Evolutionary conservation across 2,797 vertebrate species (phyloP).

Genomic region (Fundulus diaphanus): DNA sequence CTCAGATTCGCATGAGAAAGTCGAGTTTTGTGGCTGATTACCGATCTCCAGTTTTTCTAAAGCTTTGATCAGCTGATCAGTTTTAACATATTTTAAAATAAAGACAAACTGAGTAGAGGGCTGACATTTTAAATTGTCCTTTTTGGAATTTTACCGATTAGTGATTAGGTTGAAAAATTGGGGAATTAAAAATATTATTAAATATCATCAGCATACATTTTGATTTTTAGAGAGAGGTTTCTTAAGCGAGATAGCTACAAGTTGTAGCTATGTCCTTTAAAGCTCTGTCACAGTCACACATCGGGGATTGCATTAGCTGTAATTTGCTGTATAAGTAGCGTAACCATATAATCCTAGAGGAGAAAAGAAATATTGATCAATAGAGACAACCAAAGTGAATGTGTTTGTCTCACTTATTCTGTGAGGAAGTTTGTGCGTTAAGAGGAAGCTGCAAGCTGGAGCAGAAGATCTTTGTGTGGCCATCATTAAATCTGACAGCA

Average conservation of each 20-base stretch:
- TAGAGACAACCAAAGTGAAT: background rate
- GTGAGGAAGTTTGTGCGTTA: background rate
- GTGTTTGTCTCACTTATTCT: background rate
- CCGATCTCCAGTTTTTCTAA: background rate
- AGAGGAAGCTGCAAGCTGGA: background rate
- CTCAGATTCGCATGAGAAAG: background rate
- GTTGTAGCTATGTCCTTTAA: too few relatives aligned
- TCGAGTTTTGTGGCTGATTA: background rate
- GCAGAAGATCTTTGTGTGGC: background rate
- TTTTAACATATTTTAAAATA: background rate
- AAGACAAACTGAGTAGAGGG: background rate
- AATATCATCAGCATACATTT: too few relatives aligned
- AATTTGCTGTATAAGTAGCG: background rate
- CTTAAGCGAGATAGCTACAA: too few relatives aligned
- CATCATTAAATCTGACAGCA: background rate
- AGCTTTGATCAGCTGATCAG: background rate
- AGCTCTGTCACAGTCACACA: background rate
- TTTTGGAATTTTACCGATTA: too few relatives aligned
- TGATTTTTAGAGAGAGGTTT: too few relatives aligned
- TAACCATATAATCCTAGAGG: background rate
- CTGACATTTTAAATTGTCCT: background rate
- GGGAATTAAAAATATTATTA: too few relatives aligned
- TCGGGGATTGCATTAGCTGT: background rate
- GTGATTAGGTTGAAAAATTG: background rate
- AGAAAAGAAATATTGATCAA: background rate